phyloP scores from a whole-genome alignment of 2,113 vertebrate genomes.

The Epinephelus fuscoguttatus region DNA sequence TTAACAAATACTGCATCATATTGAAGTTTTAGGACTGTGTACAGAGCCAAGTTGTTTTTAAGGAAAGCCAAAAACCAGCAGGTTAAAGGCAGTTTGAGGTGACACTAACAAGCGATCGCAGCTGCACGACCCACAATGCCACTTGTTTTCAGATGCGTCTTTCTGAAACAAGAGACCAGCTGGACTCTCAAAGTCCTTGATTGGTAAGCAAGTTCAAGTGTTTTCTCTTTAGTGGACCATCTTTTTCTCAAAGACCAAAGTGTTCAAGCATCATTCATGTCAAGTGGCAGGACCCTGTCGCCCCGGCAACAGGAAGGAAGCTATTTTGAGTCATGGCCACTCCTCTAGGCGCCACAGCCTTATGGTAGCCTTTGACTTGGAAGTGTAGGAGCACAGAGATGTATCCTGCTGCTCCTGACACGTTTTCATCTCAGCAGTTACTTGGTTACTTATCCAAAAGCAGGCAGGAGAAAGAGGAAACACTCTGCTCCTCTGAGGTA shows the following conservation, averaged over 20 bases:
- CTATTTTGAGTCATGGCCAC: constrained; percentile 82
- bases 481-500: not conserved
- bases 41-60: too few relatives aligned
- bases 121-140: constrained; percentile 48
- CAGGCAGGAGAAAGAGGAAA: not conserved
- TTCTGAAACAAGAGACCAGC: constrained; percentile 61
- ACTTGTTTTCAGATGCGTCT: constrained; percentile 29
- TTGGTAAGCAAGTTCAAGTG: constrained; percentile 63
- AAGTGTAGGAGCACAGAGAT: constrained; percentile 11
- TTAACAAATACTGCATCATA: not conserved
- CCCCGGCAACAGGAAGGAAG: constrained; percentile 82
- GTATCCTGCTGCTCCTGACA: constrained; percentile 10
- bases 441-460: not conserved
- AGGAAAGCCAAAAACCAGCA: not conserved
- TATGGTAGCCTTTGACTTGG: constrained; percentile 20
- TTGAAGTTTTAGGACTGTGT: too few relatives aligned
- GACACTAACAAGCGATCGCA: constrained; percentile 27
- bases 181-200: constrained; percentile 53
- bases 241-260: constrained; percentile 58
- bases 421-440: not conserved
- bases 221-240: constrained; percentile 54
- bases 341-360: constrained; percentile 52
- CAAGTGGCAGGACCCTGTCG: constrained; percentile 77
- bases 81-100: constrained; percentile 13
- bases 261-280: constrained; percentile 70